phyloP scores from a whole-genome alignment of 2,113 vertebrate species.

The Azemiops feae region DNA sequence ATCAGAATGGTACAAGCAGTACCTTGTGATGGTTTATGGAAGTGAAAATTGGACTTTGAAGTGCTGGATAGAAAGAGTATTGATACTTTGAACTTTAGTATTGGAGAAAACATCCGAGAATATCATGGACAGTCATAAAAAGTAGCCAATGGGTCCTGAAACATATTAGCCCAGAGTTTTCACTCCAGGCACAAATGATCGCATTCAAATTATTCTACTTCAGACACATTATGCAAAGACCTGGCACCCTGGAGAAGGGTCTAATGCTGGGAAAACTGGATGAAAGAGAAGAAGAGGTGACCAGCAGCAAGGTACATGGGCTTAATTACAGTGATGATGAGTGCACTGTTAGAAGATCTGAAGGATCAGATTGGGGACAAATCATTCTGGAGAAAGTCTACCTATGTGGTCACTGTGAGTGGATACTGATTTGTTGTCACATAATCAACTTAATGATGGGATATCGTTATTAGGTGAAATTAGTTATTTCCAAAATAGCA shows the following conservation, averaged over 20 bases:
- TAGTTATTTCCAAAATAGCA: constrained; percentile 45
- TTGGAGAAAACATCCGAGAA: background rate
- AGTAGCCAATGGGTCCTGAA: background rate
- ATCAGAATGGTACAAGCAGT: background rate
- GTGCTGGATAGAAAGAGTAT: background rate
- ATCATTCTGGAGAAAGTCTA: background rate
- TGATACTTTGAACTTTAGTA: background rate
- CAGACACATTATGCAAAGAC: background rate
- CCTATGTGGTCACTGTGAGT: background rate
- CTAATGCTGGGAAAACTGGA: background rate
- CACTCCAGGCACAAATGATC: background rate
- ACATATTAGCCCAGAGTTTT: background rate
- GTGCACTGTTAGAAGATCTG: background rate
- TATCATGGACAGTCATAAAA: background rate
- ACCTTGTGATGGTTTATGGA: background rate
- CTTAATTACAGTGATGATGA: background rate
- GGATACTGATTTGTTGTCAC: background rate
- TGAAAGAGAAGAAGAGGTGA: background rate
- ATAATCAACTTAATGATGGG: background rate
- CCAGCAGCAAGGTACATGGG: background rate
- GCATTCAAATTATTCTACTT: background rate
- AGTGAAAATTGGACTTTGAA: background rate
- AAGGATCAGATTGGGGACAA: background rate
- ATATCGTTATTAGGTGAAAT: constrained; percentile 18
- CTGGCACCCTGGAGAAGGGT: background rate